Evolutionary conservation across 2,888 invertebrate species (phyloP).

Genomic region (Microctonus aethiopoides): DNA sequence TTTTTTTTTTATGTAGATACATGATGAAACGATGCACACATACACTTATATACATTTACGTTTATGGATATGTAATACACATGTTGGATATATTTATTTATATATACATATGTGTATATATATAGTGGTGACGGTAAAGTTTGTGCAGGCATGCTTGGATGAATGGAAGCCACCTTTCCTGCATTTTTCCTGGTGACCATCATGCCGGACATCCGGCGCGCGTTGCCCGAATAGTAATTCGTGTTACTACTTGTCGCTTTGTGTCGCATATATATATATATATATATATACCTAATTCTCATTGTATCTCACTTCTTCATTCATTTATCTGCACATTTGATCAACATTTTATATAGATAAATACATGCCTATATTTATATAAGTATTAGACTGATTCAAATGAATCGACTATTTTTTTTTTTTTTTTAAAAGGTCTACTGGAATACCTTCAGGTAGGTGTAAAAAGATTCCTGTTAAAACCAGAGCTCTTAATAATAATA

Average conservation of each 20-base stretch:
- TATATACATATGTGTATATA: background rate
- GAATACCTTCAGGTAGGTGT: too few relatives aligned
- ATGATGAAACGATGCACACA: too few relatives aligned
- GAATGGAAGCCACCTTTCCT: constrained; percentile 34
- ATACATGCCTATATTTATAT: too few relatives aligned
- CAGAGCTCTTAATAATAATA: too few relatives aligned
- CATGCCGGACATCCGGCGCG: constrained; percentile 60
- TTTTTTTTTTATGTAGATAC: background rate
- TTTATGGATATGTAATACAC: too few relatives aligned
- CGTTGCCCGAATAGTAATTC: constrained; percentile 57
- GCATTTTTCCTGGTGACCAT: constrained; percentile 39
- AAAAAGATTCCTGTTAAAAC: too few relatives aligned
- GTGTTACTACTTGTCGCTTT: constrained; percentile 6
- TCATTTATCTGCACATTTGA: background rate
- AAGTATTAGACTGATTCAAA: too few relatives aligned
- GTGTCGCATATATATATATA: background rate
- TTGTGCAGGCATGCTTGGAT: constrained; percentile 25
- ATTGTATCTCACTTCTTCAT: background rate
- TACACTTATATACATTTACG: too few relatives aligned
- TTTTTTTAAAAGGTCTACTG: too few relatives aligned
- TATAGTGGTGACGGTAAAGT: constrained; percentile 15
- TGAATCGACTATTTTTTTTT: too few relatives aligned
- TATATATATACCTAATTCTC: too few relatives aligned
- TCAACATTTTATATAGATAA: background rate
- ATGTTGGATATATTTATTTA: too few relatives aligned